phyloP scores from a whole-genome alignment of 2,888 invertebrate species.

The Pheosia tremula region DNA sequence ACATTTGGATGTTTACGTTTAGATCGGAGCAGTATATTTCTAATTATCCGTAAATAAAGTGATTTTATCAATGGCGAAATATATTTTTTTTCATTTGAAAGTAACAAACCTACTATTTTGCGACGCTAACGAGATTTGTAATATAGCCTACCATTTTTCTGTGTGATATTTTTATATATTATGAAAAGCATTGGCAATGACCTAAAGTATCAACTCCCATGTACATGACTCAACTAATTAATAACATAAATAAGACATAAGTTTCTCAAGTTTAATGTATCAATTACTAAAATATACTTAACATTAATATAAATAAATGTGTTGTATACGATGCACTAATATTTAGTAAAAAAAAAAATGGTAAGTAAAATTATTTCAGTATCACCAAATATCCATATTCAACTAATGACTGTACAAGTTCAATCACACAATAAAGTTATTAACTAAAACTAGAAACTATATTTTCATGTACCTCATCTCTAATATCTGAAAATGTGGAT shows the following conservation, averaged over 20 bases:
- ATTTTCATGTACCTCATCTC: background rate
- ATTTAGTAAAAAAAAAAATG: background rate
- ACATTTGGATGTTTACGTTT: constrained; percentile 78
- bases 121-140: constrained; percentile 65
- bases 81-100: constrained; percentile 56
- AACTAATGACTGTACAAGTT: background rate
- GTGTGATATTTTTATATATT: constrained; percentile 35
- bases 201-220: no score
- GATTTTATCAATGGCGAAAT: constrained; percentile 72
- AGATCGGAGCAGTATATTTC: constrained; percentile 75
- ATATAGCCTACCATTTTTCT: constrained; percentile 77
- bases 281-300: no score
- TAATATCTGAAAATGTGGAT: constrained; percentile 1
- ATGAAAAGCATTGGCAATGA: background rate
- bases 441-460: no score
- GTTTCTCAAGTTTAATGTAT: no score
- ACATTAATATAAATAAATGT: no score
- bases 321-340: no score
- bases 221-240: no score
- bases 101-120: constrained; percentile 54
- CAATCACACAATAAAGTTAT: no score
- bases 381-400: constrained; percentile 52
- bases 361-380: constrained; percentile 26
- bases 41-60: constrained; percentile 79
- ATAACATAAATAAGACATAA: no score